Evolutionary conservation across 2,113 vertebrate species (phyloP), one percentile per base, ranked within the genome.

Genomic region (Forbesichthys papilliferus): DNA sequence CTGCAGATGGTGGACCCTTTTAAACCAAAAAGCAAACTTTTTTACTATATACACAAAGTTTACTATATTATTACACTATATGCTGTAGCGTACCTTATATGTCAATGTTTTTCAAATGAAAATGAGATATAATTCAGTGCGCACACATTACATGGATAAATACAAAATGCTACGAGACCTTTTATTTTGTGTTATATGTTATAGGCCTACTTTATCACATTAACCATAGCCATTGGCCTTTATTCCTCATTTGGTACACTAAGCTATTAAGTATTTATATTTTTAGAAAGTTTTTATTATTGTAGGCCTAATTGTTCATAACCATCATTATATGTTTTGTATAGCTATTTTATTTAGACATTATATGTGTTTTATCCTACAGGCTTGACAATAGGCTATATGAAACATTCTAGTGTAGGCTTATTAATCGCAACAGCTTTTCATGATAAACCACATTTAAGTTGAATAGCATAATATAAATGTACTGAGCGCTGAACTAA

Each of bases 1-100:
- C 86, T 85, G 82, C 83, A 79, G 81, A 9, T 71, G 74, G 72
- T 48, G 77, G 36, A 42, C 14, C 16, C 61, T 74, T 76, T 53
- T 62, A 69, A 70, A 64, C 20, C 53, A 66, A 27, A 27, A 27
- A 27, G n/a, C 16, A 3, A 16, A 47, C 10, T 48, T 47, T 36
- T 18, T 72, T 27, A 27, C 1, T 27, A 27, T 27, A 27, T 27
- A 27, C 27, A 27, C 27, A 27, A 27, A 51, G 64, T 62, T 48
- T 16, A 36, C 61, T 60, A 11, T 1, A 0, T 59, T 54, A 9
- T 64, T 20, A 13, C 18, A 16, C 18, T 1, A 54, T 48, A 46
- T 14, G 20, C 58, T 42, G 5, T 3, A 36, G 59, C 51, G 54
- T 8, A 36, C 67, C 13, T 54, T 54, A 61, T 10, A 4, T 12